Evolutionary conservation across 1,140 invertebrate genomes (phyloP).

Genomic region (Cyphomyrmex costatus): DNA sequence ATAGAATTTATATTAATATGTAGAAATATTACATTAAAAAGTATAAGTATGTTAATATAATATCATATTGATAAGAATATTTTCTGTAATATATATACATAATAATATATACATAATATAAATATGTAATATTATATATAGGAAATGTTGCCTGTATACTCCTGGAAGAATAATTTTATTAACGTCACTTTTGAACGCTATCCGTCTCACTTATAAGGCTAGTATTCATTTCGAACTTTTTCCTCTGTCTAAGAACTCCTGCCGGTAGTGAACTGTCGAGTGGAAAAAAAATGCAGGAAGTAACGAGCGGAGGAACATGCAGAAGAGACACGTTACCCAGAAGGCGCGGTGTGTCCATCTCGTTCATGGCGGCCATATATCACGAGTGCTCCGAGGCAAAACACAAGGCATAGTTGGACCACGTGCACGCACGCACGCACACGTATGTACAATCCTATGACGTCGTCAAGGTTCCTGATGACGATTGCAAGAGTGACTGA

Average conservation of each 20-base stretch:
- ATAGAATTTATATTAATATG: background rate
- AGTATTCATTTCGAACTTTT: constrained; percentile 31
- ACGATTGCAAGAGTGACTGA: constrained; percentile 71
- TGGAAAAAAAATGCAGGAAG: constrained; percentile 38
- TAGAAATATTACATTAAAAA: background rate
- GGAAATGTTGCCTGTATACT: background rate
- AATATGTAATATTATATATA: too few species aligned
- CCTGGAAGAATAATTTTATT: constrained; percentile 5
- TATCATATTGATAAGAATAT: background rate
- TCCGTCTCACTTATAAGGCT: background rate
- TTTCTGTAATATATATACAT: too few species aligned
- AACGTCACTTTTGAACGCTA: background rate
- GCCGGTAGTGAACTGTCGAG: constrained; percentile 10
- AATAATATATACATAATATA: too few species aligned
- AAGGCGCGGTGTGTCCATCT: constrained; percentile 64
- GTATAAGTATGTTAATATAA: background rate
- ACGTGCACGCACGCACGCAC: constrained; percentile 18
- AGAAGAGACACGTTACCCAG: constrained; percentile 56
- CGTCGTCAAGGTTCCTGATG: constrained; percentile 43
- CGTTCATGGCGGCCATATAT: constrained; percentile 63
- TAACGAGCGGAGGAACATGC: constrained; percentile 47
- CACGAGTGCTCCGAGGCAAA: constrained; percentile 56
- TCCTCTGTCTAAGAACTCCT: background rate
- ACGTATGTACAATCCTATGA: constrained; percentile 34
- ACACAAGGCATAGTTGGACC: constrained; percentile 49